Base-by-base conservation (phyloP, 2,113 vertebrate genomes). In the Bujurquina vittata region DNA sequence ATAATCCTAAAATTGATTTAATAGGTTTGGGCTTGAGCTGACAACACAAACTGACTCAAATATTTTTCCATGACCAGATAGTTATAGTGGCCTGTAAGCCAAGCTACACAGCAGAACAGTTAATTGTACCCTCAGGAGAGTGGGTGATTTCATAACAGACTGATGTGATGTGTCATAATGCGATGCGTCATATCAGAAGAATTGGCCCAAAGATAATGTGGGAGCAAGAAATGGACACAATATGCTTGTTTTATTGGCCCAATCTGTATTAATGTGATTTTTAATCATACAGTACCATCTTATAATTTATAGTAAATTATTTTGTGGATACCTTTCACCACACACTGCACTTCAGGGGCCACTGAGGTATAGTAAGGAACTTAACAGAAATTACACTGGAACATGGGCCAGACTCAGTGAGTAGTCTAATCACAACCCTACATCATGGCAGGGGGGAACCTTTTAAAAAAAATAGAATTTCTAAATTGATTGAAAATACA, bases 401-500 rank as follows among this genome's bases (percentile, higher is more conserved):
- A 20, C 35, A 73, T 18, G 43, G 20, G 75, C 40, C 29, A 78
- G 20, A 20, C 33, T 75, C 61, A 35, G 63, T 33, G 10, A 29
- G 20, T 35, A 56, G 20, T 52, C 7, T 65, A 17, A 69, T 55
- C 52, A 58, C 26, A 49, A 77, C 56, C 63, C 29, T 75, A 63
- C 15, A 79, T 80, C 72, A 22, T 26, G 40, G 65, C 43, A 81
- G 23, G 35, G 11, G 60, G 17, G 59, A 54, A 63, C 6, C 79
- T 49, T 37, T 37, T 10, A 37, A 37, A 63, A 79, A n/a, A n/a
- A 55, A 18, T 22, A 29, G 12, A 22, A 20, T 20, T 84, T 46
- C 29, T 79, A 52, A 74, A 89, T n/a, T 76, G 12, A 87, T 80
- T 17, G 17, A 49, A 79, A 79, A 80, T 63, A 20, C n/a, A 67